Conservation (phyloP, 2,888 invertebrate genomes). For the Drosophila antonietae region DNA sequence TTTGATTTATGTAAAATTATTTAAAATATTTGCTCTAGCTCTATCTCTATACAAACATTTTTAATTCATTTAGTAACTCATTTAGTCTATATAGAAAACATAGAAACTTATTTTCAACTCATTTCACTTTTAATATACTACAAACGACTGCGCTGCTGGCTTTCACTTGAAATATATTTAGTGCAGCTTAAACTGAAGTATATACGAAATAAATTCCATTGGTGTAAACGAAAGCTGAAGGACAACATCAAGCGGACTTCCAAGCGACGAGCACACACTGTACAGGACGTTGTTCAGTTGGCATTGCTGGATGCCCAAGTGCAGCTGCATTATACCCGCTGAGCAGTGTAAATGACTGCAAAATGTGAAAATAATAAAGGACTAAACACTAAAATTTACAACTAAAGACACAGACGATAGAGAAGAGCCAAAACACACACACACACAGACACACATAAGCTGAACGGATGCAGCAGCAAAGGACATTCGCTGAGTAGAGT, state of each 20-base stretch:
- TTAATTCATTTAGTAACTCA: not conserved
- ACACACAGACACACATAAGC: not conserved
- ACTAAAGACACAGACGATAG: constrained; percentile 43
- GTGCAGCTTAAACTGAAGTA: constrained; percentile 37
- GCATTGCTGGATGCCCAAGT: constrained; percentile 24
- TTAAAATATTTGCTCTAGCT: too few relatives aligned
- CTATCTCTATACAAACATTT: too few relatives aligned
- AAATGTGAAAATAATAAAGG: constrained; percentile 73
- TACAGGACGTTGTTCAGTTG: constrained; percentile 15
- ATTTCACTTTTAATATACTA: constrained; percentile 4
- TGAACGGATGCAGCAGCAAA: constrained; percentile 33
- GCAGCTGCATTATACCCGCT: constrained; percentile 54
- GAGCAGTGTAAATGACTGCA: constrained; percentile 65
- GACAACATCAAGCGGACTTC: constrained; percentile 49
- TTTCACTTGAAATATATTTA: constrained; percentile 35
- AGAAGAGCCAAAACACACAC: constrained; percentile 17
- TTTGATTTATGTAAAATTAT: too few relatives aligned
- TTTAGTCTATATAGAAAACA: not conserved
- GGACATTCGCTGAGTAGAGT: constrained; percentile 41
- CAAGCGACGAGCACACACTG: constrained; percentile 45
- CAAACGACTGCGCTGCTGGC: not conserved
- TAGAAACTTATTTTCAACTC: not conserved
- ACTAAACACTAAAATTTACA: constrained; percentile 71
- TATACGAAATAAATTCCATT: constrained; percentile 23
- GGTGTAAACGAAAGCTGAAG: constrained; percentile 30